A percentile compares a stretch with the other conserved stretches of the same genome.
Evolutionary conservation across 2,888 invertebrate species (phyloP).

Genomic region (Ommatoiulus sabulosus): DNA sequence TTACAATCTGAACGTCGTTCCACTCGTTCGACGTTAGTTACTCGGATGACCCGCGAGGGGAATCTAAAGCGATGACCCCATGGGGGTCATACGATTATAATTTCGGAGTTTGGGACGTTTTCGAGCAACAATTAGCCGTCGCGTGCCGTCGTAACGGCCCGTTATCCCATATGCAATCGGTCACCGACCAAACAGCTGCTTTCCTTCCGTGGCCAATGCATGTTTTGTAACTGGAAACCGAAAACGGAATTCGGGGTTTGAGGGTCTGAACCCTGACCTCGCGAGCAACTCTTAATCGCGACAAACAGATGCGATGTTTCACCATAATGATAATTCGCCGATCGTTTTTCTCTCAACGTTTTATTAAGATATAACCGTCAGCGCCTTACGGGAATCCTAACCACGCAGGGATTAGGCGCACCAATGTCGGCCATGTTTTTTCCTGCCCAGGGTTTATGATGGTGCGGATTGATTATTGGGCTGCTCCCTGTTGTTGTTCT

Average conservation of each 20-base stretch:
- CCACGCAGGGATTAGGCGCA: neutral
- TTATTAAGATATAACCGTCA: neutral
- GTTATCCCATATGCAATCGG: neutral
- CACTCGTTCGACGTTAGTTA: neutral
- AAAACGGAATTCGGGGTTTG: neutral
- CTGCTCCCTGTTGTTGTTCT: neutral
- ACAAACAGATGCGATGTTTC: constrained; percentile 8
- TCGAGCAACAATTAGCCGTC: neutral
- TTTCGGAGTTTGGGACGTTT: neutral
- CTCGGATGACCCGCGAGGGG: neutral
- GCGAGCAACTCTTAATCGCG: neutral
- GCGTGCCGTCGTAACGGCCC: constrained; percentile 24
- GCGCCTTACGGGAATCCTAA: neutral
- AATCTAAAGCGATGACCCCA: neutral
- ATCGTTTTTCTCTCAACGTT: constrained; percentile 11
- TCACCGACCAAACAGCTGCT: neutral
- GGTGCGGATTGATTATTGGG: neutral
- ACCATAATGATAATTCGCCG: neutral
- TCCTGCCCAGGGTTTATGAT: neutral
- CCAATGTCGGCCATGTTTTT: neutral
- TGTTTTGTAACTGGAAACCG: neutral
- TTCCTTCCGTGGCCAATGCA: neutral
- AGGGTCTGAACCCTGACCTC: neutral
- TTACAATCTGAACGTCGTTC: no score
- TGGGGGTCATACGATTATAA: neutral